Base-by-base conservation (phyloP, 2,797 vertebrate genomes). In the Gouania willdenowi region DNA sequence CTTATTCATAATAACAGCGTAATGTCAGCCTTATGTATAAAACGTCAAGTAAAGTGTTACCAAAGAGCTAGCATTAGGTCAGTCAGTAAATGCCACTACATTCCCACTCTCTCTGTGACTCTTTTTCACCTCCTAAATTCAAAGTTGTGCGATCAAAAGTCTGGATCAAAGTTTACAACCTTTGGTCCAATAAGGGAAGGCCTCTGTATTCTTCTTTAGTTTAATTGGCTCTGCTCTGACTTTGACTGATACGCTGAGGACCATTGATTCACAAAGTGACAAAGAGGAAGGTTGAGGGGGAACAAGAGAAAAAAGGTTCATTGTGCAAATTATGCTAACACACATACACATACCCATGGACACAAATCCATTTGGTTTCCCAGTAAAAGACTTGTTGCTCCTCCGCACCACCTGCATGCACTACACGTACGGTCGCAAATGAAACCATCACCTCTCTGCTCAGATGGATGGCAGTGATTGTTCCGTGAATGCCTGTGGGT, bases 181-280 rank as follows among this genome's bases (percentile, higher is more conserved):
- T n/a, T n/a, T n/a, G n/a, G n/a, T n/a, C n/a, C n/a, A n/a, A n/a
- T n/a, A n/a, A n/a, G n/a, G n/a, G n/a, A n/a, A n/a, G n/a, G n/a
- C 38, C 12, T 43, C 38, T 56, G 27, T 14, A 7, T 42, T 62
- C 29, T 15, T 26, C 39, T 41, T 26, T 4, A 17, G 32, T 60
- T 69, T 63, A 9, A 53, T 68, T 57, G 53, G 31, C 54, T 56
- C 18, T 22, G 40, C 9, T 45, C 43, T 30, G 41, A 41, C 25
- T 58, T 45, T 32, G 52, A 70, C 35, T 42, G 48, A 38, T n/a
- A n/a, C n/a, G 47, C 30, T 38, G 3, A 26, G 22, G 37, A 51
- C 15, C 23, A 43, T 38, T 48, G 39, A 70, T 51, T 54, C 34
- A 32, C 35, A 26, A 31, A 25, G 32, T 50, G 23, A 49, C 16